Evolutionary conservation across 64 coral and sea anemone genomes (phyloP).

Genomic region (Pocillopora verrucosa): DNA sequence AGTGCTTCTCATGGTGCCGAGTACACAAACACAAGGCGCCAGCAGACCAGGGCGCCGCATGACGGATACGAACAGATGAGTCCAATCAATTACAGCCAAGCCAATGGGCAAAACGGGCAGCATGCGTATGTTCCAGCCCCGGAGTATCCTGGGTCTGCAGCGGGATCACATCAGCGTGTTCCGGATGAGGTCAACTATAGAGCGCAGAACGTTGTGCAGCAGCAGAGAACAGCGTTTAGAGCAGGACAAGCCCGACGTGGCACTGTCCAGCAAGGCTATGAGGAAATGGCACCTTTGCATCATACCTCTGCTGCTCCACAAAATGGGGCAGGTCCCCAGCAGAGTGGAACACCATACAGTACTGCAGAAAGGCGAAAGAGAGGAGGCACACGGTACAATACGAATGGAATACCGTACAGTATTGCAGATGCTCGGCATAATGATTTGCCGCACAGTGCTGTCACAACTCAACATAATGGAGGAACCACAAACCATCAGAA

Average conservation of each 20-base stretch:
- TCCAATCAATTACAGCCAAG: slow-evolving; percentile 2
- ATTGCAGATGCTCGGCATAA: neutral
- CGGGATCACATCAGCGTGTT: neutral
- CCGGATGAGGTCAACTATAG: neutral
- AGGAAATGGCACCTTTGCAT: slow-evolving; percentile 18
- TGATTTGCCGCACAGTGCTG: neutral
- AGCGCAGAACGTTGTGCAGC: neutral
- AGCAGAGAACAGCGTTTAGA: slow-evolving; percentile 21
- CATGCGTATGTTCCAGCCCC: neutral
- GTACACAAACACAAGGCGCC: neutral
- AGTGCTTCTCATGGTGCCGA: neutral
- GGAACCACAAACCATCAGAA: neutral
- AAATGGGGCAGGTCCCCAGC: neutral
- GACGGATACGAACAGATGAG: slow-evolving; percentile 13
- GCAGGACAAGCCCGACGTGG: neutral
- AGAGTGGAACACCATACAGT: neutral
- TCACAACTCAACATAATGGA: neutral
- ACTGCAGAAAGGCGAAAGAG: neutral
- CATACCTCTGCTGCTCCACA: neutral
- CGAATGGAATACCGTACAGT: neutral
- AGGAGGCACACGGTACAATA: too few relatives aligned
- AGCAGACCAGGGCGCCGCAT: neutral
- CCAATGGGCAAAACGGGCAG: neutral
- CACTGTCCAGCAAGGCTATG: neutral
- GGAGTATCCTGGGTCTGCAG: neutral